A percentile compares a stretch with the other conserved stretches of the same genome.
These are phyloP conservation scores for Agrotis ipsilon DNA, from an alignment of 2,888 invertebrate species.

Conservation along the genomic window DNA sequence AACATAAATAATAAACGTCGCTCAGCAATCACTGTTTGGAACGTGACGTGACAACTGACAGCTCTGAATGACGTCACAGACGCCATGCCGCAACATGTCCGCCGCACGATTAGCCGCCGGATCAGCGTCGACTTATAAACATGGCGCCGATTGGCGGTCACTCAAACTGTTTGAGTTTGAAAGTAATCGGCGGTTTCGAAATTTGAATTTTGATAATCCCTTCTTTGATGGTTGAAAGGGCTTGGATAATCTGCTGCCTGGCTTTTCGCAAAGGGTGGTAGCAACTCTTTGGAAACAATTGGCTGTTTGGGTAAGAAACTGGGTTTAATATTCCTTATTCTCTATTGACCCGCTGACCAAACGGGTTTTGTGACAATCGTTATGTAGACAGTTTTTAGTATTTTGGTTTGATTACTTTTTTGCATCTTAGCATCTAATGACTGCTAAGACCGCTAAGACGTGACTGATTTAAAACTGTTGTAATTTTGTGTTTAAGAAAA, in stretches of 20 bases:
- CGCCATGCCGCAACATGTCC: conserved; percentile 52
- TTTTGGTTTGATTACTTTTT: too few species aligned
- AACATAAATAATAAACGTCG: conserved; percentile 27
- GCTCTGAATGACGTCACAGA: conserved; percentile 57
- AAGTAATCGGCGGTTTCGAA: conserved; percentile 36
- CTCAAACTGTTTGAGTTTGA: conserved; percentile 51
- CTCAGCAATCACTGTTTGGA: conserved; percentile 20
- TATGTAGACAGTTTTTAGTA: too few species aligned
- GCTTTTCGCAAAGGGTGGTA: background rate
- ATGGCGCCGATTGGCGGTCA: conserved; percentile 51
- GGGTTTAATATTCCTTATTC: too few species aligned
- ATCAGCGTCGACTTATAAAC: conserved; percentile 60
- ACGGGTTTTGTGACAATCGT: too few species aligned
- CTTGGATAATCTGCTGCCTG: background rate
- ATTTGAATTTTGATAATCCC: conserved; percentile 24
- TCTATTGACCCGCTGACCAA: too few species aligned
- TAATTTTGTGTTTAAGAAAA: too few species aligned
- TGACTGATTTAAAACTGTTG: too few species aligned
- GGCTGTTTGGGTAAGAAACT: too few species aligned
- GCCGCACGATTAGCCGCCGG: conserved; percentile 46
- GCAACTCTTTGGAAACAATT: too few species aligned
- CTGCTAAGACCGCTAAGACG: too few species aligned
- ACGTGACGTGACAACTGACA: conserved; percentile 40
- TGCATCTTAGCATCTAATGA: too few species aligned
- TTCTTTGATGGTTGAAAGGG: conserved; percentile 8